phyloP scores from a whole-genome alignment of 2,888 invertebrate species.

The Sminthurinus aureus region DNA sequence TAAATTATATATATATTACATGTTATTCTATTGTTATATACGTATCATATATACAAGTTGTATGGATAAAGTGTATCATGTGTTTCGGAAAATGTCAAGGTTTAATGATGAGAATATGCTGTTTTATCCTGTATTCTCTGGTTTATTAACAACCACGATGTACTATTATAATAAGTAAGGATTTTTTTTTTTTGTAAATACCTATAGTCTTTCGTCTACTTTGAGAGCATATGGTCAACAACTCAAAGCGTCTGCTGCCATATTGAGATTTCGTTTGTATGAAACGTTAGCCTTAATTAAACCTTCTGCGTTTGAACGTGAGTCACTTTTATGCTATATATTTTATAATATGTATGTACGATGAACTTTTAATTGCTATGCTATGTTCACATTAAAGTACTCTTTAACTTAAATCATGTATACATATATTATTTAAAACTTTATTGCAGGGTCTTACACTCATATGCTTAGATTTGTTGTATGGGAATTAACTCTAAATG shows the following conservation, averaged over 20 bases:
- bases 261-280: slow-evolving; percentile 91
- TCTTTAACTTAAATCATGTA: neutral
- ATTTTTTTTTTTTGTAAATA: slow-evolving; percentile 36
- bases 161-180: slow-evolving; percentile 16
- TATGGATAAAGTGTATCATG: no score
- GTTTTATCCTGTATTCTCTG: slow-evolving; percentile 10
- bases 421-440: neutral
- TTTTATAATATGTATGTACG: neutral
- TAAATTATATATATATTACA: no score
- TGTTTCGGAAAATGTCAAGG: neutral
- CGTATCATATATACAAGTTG: no score
- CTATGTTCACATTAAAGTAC: no score
- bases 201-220: slow-evolving; percentile 78
- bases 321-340: no score
- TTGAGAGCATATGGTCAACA: slow-evolving; percentile 89
- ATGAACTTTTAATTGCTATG: neutral
- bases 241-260: slow-evolving; percentile 91
- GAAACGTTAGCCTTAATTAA: slow-evolving; percentile 82
- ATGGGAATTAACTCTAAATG: slow-evolving; percentile 93
- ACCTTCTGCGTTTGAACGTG: slow-evolving; percentile 81
- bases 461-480: slow-evolving; percentile 89
- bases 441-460: slow-evolving; percentile 75
- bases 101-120: neutral
- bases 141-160: no score
- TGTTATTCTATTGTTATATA: neutral